Percentiles rank a stretch among this genome's conserved stretches.
These are phyloP conservation scores for Nesogale talazaci DNA, from an alignment of 2,113 vertebrate species.

Conservation along the genomic window DNA sequence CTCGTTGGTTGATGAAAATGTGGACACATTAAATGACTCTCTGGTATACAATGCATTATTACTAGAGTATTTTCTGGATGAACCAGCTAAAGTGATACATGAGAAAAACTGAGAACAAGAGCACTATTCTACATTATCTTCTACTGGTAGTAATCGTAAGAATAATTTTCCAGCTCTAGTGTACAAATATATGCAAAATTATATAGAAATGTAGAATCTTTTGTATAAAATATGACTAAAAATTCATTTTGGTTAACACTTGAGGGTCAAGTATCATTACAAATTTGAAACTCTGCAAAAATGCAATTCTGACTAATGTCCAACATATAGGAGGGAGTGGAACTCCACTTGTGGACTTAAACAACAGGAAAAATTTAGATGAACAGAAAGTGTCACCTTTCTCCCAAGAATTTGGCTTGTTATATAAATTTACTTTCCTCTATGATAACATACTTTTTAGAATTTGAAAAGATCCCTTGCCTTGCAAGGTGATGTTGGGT, in stretches of 20 bases:
- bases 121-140: constrained; percentile 3
- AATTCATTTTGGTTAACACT: neutral
- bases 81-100: neutral
- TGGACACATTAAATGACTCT: neutral
- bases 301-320: too few relatives aligned
- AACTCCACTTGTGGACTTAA: too few relatives aligned
- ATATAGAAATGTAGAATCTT: neutral
- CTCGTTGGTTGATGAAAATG: neutral
- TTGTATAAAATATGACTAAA: neutral
- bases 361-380: too few relatives aligned
- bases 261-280: neutral
- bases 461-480: too few relatives aligned
- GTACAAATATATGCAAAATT: too few relatives aligned
- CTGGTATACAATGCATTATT: neutral
- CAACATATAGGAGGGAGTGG: too few relatives aligned
- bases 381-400: too few relatives aligned
- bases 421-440: too few relatives aligned
- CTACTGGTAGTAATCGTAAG: neutral
- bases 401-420: too few relatives aligned
- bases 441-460: too few relatives aligned
- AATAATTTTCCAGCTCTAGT: neutral
- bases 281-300: constrained; percentile 5
- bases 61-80: neutral
- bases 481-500: too few relatives aligned
- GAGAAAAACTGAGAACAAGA: neutral